These are phyloP conservation scores for Heloderma charlesbogerti DNA, from an alignment of 2,113 vertebrate species.

Conservation along the genomic window DNA sequence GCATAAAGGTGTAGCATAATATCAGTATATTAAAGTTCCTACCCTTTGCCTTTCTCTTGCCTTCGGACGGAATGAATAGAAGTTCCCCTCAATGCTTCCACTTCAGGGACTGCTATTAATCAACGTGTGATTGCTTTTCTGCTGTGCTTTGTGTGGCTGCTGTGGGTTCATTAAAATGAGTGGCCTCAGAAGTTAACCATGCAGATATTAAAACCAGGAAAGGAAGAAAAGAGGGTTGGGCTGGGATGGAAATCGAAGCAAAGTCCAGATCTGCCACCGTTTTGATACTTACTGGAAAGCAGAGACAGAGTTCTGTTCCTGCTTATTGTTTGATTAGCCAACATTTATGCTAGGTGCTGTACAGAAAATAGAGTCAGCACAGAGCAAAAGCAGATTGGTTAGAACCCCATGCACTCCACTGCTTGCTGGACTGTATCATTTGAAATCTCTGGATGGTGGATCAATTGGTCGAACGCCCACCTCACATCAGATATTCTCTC, in stretches of 20 bases:
- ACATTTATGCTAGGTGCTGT: too few species aligned
- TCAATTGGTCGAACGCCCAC: not conserved
- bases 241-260: not conserved
- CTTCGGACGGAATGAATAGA: not conserved
- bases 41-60: not conserved
- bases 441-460: not conserved
- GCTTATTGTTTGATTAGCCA: not conserved
- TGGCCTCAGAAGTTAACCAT: constrained; percentile 61
- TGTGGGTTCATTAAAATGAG: not conserved
- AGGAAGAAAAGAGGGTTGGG: not conserved
- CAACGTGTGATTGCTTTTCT: constrained; percentile 47
- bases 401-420: too few species aligned
- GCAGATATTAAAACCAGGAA: constrained; percentile 50
- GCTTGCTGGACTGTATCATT: not conserved
- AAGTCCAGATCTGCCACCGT: too few species aligned
- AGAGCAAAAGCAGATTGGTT: not conserved
- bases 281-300: not conserved
- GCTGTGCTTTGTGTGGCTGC: constrained; percentile 33
- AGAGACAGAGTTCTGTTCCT: not conserved
- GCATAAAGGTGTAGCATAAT: not conserved
- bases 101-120: constrained; percentile 1
- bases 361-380: not conserved
- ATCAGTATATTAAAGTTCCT: not conserved
- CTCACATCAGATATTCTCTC: not conserved
- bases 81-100: constrained; percentile 29